These are phyloP conservation scores for Philopedon plagiatum DNA, from an alignment of 2,888 invertebrate genomes.

Conservation along the genomic window DNA sequence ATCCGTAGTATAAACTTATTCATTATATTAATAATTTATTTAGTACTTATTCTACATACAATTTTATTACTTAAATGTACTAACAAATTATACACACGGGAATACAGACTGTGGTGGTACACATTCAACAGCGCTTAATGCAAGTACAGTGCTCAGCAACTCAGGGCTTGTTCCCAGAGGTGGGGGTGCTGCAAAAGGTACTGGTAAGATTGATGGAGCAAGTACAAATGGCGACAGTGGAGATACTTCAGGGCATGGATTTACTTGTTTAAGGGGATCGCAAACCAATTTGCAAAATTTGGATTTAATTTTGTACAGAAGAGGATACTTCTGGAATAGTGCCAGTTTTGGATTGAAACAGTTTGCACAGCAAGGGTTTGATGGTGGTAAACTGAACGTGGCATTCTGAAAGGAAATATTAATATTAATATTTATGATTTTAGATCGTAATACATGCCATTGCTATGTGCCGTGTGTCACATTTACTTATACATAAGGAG, in stretches of 20 bases:
- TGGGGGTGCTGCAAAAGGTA: background rate
- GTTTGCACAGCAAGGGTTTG: background rate
- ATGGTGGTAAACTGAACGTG: background rate
- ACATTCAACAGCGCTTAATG: background rate
- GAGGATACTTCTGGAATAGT: constrained; percentile 8
- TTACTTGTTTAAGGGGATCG: background rate
- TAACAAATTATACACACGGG: too few relatives aligned
- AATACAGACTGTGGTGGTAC: too few relatives aligned
- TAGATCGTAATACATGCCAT: too few relatives aligned
- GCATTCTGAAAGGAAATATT: background rate
- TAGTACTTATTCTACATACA: too few relatives aligned
- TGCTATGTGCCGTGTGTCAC: too few relatives aligned
- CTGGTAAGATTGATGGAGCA: background rate
- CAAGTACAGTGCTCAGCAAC: background rate
- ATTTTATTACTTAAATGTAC: too few relatives aligned
- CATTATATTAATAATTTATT: too few relatives aligned
- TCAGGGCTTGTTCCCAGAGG: background rate
- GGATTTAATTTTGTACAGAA: background rate
- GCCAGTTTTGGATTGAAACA: constrained; percentile 12
- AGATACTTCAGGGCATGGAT: background rate
- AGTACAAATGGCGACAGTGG: background rate
- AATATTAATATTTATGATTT: background rate
- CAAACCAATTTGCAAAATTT: constrained; percentile 1
- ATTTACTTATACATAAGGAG: too few relatives aligned
- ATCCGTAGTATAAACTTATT: too few relatives aligned